These are phyloP conservation scores for Agriopis aurantiaria DNA, from an alignment of 2,888 invertebrate species.

Conservation along the genomic window DNA sequence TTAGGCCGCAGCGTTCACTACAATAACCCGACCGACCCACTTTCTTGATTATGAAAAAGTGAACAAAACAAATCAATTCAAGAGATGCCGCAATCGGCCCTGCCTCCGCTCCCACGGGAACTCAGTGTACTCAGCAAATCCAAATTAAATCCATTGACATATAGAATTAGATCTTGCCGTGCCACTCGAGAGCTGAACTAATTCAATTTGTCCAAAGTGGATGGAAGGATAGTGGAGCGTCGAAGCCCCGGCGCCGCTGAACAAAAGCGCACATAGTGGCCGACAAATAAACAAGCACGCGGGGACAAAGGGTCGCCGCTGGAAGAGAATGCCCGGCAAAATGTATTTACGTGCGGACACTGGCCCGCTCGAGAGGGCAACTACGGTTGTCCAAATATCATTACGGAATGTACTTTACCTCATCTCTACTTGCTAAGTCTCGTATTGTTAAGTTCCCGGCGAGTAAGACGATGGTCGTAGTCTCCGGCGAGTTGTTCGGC, in stretches of 20 bases:
- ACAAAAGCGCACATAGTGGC: constrained; percentile 68
- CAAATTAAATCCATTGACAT: constrained; percentile 79
- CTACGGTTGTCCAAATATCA: constrained; percentile 55
- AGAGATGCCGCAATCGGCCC: constrained; percentile 25
- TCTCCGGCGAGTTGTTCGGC: constrained; percentile 1
- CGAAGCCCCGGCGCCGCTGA: constrained; percentile 43
- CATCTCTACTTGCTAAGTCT: constrained; percentile 20
- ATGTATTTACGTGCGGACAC: constrained; percentile 60
- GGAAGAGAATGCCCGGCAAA: constrained; percentile 57
- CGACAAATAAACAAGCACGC: constrained; percentile 62
- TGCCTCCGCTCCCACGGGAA: constrained; percentile 7
- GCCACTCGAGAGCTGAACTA: constrained; percentile 64
- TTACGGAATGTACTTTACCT: constrained; percentile 38
- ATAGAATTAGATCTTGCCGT: constrained; percentile 69
- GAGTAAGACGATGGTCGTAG: constrained; percentile 22
- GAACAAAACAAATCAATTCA: constrained; percentile 55
- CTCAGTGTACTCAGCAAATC: constrained; percentile 53
- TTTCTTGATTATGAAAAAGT: constrained; percentile 58
- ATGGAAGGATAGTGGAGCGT: constrained; percentile 59
- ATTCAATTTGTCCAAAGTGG: constrained; percentile 73
- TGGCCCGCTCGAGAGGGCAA: constrained; percentile 51
- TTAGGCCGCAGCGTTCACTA: constrained; percentile 52
- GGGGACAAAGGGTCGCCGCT: constrained; percentile 56
- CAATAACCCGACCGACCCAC: constrained; percentile 53
- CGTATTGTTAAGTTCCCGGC: constrained; percentile 16